Percentiles rank a stretch among this genome's conserved stretches.
Evolutionary conservation across 2,113 vertebrate genomes (phyloP).

Genomic region (Struthidea cinerea): DNA sequence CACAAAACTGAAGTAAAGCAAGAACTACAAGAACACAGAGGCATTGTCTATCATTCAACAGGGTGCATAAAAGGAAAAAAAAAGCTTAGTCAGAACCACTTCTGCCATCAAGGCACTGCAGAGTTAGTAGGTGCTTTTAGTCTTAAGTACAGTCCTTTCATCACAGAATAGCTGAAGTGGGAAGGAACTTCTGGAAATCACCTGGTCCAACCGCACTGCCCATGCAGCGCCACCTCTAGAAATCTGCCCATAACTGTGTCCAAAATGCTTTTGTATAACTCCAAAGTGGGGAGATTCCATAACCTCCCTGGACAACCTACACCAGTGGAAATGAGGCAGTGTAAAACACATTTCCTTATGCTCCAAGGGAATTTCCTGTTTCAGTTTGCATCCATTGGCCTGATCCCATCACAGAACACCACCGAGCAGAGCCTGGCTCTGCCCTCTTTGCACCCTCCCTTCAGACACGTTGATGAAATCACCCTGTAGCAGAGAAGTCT

Average conservation of each 20-base stretch:
- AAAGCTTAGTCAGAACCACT: background rate
- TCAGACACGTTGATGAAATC: background rate
- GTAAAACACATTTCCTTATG: background rate
- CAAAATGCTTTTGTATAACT: rapidly evolving
- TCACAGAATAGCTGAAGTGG: background rate
- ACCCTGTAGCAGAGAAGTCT: background rate
- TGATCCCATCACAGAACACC: background rate
- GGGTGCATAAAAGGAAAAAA: background rate
- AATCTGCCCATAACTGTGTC: background rate
- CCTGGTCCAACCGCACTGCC: background rate
- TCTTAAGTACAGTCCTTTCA: background rate
- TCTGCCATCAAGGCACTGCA: background rate
- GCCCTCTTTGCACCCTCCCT: background rate
- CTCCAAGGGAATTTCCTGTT: background rate
- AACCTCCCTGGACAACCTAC: background rate
- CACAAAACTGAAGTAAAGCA: background rate
- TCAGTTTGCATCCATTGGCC: background rate
- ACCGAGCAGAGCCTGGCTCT: background rate
- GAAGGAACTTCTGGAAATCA: background rate
- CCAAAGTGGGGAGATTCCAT: background rate
- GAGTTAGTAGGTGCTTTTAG: background rate
- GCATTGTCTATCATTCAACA: background rate
- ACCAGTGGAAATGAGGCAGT: background rate
- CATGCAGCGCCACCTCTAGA: background rate
- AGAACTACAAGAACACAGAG: background rate